Conservation (phyloP, 2,888 invertebrate species). For the Brenthis hecate region DNA sequence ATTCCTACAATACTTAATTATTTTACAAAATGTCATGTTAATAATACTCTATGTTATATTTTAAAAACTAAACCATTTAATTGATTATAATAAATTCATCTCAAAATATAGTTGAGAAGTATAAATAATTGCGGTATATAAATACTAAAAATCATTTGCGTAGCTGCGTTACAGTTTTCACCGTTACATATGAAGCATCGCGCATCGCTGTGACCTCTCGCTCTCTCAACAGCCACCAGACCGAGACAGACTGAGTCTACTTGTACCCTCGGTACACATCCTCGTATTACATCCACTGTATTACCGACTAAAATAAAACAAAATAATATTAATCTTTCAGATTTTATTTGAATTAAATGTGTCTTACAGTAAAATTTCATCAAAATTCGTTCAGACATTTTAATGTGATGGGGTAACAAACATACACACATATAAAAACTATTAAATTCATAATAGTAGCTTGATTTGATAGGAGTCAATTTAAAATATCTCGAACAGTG, state of each 20-base stretch:
- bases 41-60: background rate
- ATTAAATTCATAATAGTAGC: too few species aligned
- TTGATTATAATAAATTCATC: constrained; percentile 33
- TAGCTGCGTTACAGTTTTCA: constrained; percentile 67
- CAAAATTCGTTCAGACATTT: too few species aligned
- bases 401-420: too few species aligned
- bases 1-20: background rate
- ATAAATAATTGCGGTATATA: constrained; percentile 43
- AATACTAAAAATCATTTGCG: constrained; percentile 41
- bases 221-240: constrained; percentile 67
- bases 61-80: background rate
- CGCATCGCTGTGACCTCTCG: constrained; percentile 74
- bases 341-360: background rate
- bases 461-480: too few species aligned
- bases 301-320: constrained; percentile 66
- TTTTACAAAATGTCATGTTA: background rate
- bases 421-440: too few species aligned
- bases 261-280: constrained; percentile 68
- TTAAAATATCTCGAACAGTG: too few species aligned
- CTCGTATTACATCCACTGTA: constrained; percentile 70
- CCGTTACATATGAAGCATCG: constrained; percentile 69
- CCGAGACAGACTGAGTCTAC: constrained; percentile 71
- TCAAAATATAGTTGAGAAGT: constrained; percentile 56
- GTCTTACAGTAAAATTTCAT: too few species aligned
- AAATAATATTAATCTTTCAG: background rate